Evolutionary conservation across 2,888 invertebrate genomes (phyloP).

Genomic region (Cryptocephalus primarius): DNA sequence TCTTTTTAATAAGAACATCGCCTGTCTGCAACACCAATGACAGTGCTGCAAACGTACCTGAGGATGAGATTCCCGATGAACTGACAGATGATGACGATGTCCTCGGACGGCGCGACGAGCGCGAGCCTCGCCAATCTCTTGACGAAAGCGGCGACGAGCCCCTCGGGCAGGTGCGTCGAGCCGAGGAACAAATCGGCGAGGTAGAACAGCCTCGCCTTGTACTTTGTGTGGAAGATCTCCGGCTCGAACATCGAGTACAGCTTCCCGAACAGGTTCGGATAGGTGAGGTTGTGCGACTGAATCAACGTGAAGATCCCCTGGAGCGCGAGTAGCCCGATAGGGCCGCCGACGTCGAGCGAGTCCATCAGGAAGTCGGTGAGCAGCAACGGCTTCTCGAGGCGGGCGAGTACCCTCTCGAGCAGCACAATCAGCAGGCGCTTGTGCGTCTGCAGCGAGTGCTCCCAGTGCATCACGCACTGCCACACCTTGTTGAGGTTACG

Average conservation of each 20-base stretch:
- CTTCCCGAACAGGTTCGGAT: constrained; percentile 89
- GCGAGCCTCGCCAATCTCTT: constrained; percentile 80
- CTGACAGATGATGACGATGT: constrained; percentile 62
- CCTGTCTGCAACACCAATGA: too few relatives aligned
- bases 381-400: constrained; percentile 69
- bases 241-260: constrained; percentile 92
- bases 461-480: constrained; percentile 65
- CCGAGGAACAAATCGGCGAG: constrained; percentile 83
- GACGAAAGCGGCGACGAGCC: constrained; percentile 84
- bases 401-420: constrained; percentile 70
- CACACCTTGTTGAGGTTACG: constrained; percentile 62
- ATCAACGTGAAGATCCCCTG: constrained; percentile 88
- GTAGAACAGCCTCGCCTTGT: constrained; percentile 79
- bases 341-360: constrained; percentile 77
- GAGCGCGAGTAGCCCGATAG: constrained; percentile 78
- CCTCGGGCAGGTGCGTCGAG: constrained; percentile 89
- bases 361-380: constrained; percentile 88
- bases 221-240: constrained; percentile 82
- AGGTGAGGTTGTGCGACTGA: constrained; percentile 77
- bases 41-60: constrained; percentile 34
- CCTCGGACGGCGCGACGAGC: constrained; percentile 71
- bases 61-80: constrained; percentile 77
- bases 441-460: constrained; percentile 56
- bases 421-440: constrained; percentile 70
- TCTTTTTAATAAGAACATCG: too few relatives aligned